Evolutionary conservation across 2,888 invertebrate species (phyloP).

Genomic region (Lycocerus yunnanus): DNA sequence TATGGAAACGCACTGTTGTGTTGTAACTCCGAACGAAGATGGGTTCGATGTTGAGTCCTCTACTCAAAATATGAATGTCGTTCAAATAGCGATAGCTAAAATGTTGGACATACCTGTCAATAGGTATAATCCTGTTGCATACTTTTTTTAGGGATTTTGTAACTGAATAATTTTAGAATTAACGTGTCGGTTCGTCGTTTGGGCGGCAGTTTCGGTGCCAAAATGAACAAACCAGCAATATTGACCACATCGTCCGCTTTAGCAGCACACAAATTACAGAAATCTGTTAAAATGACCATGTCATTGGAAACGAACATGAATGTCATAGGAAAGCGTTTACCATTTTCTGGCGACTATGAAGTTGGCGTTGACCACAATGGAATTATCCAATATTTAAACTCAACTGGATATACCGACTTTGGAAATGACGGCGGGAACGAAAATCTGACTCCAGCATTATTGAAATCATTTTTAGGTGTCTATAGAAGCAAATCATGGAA

Average conservation of each 20-base stretch:
- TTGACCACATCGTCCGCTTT: slow-evolving; percentile 71
- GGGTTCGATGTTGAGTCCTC: neutral
- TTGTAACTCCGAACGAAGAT: slow-evolving; percentile 68
- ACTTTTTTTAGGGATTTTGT: too few species aligned
- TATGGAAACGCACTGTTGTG: slow-evolving; percentile 74
- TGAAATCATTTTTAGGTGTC: slow-evolving; percentile 59
- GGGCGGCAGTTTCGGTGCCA: slow-evolving; percentile 83
- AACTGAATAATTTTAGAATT: slow-evolving; percentile 57
- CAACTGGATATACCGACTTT: slow-evolving; percentile 60
- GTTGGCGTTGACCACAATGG: slow-evolving; percentile 68
- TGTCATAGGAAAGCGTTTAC: slow-evolving; percentile 68
- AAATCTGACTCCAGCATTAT: slow-evolving; percentile 47
- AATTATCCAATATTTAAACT: slow-evolving; percentile 68
- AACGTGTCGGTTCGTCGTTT: slow-evolving; percentile 72
- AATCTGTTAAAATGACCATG: slow-evolving; percentile 73
- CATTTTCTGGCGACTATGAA: slow-evolving; percentile 68
- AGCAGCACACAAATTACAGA: slow-evolving; percentile 65
- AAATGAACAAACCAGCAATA: slow-evolving; percentile 66
- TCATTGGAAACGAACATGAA: slow-evolving; percentile 75
- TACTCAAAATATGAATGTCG: neutral
- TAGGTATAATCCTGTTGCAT: neutral
- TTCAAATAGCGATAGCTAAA: neutral
- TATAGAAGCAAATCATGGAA: slow-evolving; percentile 64
- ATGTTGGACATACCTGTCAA: neutral
- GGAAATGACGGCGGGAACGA: slow-evolving; percentile 63